phyloP scores from a whole-genome alignment of 2,113 vertebrate species.

The Aramus guarauna region DNA sequence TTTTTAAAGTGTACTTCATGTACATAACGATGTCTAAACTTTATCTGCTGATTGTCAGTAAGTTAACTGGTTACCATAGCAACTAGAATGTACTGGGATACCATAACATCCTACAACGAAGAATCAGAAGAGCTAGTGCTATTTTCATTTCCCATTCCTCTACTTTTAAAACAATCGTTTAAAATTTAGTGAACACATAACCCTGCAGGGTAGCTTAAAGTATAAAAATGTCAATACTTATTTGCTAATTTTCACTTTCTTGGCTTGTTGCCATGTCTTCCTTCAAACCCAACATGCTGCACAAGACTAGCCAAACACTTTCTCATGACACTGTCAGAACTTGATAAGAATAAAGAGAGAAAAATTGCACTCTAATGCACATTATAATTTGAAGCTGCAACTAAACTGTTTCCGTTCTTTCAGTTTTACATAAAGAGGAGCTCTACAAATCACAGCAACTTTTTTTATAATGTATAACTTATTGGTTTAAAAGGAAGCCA shows the following conservation, averaged over 20 bases:
- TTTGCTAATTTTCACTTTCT: constrained; percentile 65
- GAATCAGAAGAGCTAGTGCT: constrained; percentile 54
- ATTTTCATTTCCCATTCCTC: constrained; percentile 61
- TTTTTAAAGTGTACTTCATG: constrained; percentile 70
- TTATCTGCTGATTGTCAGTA: constrained; percentile 52
- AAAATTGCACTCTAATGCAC: not conserved
- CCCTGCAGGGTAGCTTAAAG: constrained; percentile 63
- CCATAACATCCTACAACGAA: constrained; percentile 25
- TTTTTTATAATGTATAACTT: not conserved
- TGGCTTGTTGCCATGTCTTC: constrained; percentile 68
- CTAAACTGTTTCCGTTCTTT: constrained; percentile 61
- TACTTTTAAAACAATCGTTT: constrained; percentile 39
- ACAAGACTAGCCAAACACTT: constrained; percentile 21
- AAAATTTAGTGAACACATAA: constrained; percentile 50
- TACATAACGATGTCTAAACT: constrained; percentile 67
- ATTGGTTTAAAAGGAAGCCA: constrained; percentile 65
- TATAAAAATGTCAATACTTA: constrained; percentile 29
- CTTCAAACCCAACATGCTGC: constrained; percentile 65
- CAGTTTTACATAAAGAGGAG: constrained; percentile 37
- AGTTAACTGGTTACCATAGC: constrained; percentile 64
- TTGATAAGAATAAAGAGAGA: constrained; percentile 35
- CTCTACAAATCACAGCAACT: constrained; percentile 51
- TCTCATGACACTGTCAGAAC: constrained; percentile 20
- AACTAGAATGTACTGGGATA: constrained; percentile 59
- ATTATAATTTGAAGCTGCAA: constrained; percentile 20